Evolutionary conservation across 2,888 invertebrate genomes (phyloP), one percentile per base, ranked within the genome.

Genomic region (Pardosa pseudoannulata): DNA sequence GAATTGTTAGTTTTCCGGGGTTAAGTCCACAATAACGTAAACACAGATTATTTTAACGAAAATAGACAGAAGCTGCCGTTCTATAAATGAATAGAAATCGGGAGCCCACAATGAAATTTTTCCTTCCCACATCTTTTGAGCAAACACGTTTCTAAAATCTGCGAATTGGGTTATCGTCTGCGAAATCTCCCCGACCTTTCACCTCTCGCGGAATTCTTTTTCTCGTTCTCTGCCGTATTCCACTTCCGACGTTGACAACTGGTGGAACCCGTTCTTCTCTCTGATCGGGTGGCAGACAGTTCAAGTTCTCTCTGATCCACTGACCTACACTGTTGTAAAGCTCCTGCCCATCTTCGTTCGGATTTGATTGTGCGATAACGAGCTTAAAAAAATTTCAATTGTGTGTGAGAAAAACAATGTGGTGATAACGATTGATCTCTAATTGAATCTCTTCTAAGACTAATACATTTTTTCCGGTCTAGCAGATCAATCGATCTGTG

Each of bases 261-360:
- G 19, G 70, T 70, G 36, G 16, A 41, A 70, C 70, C 70, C 70
- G 70, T 70, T 70, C 31, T 31, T 70, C 16, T n/a, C 16, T 7
- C n/a, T n/a, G 16, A 67, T 62, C 19, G 23, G n/a, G 67, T 19
- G 23, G 56, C 3, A 31, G 16, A 70, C 41, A 27, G 70, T 70
- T 70, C 70, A 70, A 70, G 70, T 70, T 70, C 70, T 70, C 41
- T 28, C 39, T 41, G 41, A 70, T 70, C 70, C 41, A 70, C 70
- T 70, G 70, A 70, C 70, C 70, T 28, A 70, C 36, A 32, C 67
- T 19, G 19, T 5, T 11, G n/a, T 32, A 11, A 13, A 1, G 2
- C 1, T 1, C 1, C 56, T 23, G 56, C 1, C 56, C 56, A 46
- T 46, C 46, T 16, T 56, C 16, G 16, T 56, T 56, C 23, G 23